Evolutionary conservation across 2,888 invertebrate genomes (phyloP).

Genomic region (Calephelis perditalis): DNA sequence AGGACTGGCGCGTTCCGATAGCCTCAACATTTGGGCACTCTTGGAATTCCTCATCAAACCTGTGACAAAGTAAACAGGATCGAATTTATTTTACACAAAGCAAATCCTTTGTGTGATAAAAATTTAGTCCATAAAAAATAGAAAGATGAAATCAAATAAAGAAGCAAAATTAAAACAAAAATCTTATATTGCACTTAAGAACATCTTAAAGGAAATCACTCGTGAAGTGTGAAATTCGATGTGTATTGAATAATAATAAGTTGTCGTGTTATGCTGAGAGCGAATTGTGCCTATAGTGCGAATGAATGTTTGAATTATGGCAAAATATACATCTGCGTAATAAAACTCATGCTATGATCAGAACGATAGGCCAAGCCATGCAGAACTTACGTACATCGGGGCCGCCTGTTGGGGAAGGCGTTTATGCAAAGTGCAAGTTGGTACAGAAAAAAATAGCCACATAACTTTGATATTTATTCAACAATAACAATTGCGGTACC

Average conservation of each 20-base stretch:
- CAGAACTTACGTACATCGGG: constrained; percentile 64
- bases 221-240: constrained; percentile 9
- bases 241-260: constrained; percentile 16
- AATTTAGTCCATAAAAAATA: constrained; percentile 19
- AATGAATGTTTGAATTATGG: constrained; percentile 36
- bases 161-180: constrained; percentile 18
- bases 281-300: constrained; percentile 44
- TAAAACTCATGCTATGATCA: constrained; percentile 65
- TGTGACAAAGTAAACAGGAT: constrained; percentile 72
- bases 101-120: constrained; percentile 18
- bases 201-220: constrained; percentile 1
- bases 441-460: constrained; percentile 56
- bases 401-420: constrained; percentile 48
- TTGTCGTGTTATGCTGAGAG: constrained; percentile 27
- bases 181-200: background rate
- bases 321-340: constrained; percentile 43
- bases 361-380: constrained; percentile 68
- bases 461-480: constrained; percentile 70
- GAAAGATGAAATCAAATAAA: constrained; percentile 19
- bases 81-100: constrained; percentile 37
- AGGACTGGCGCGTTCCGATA: constrained; percentile 80
- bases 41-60: constrained; percentile 82
- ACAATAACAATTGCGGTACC: constrained; percentile 57
- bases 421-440: constrained; percentile 42
- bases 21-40: constrained; percentile 82